These are phyloP conservation scores for Bradynema listronoti DNA, from an alignment of 1,140 invertebrate species.

Conservation along the genomic window DNA sequence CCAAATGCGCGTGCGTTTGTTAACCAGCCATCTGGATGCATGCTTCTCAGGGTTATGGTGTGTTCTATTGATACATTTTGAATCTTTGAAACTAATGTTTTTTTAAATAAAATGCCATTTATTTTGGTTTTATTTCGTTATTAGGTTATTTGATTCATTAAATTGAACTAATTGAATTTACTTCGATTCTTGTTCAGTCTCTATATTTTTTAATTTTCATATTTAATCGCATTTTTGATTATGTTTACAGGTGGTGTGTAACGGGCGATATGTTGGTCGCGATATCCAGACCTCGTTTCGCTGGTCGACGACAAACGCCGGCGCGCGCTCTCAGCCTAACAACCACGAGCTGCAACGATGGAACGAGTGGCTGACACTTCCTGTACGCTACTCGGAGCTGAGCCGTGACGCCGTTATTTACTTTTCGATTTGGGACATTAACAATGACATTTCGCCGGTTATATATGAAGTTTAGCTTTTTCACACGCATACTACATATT, in stretches of 20 bases:
- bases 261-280: constrained; percentile 74
- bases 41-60: constrained; percentile 37
- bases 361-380: constrained; percentile 94
- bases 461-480: no score
- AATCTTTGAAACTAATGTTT: constrained; percentile 61
- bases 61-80: constrained; percentile 64
- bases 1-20: constrained; percentile 2
- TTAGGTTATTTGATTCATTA: no score
- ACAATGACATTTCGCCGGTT: no score
- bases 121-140: constrained; percentile 64
- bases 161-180: no score
- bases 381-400: constrained; percentile 81
- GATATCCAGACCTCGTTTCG: constrained; percentile 81
- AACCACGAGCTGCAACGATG: constrained; percentile 65
- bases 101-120: constrained; percentile 10
- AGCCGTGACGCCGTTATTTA: constrained; percentile 80
- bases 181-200: no score
- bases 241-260: constrained; percentile 76
- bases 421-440: no score
- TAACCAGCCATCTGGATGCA: constrained; percentile 24
- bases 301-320: constrained; percentile 49
- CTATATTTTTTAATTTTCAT: neutral
- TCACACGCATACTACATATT: no score
- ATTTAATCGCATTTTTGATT: constrained; percentile 66
- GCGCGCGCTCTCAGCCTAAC: no score